These are phyloP conservation scores for Aphaenogaster ashmeadi DNA, from an alignment of 1,140 invertebrate species.

Conservation along the genomic window DNA sequence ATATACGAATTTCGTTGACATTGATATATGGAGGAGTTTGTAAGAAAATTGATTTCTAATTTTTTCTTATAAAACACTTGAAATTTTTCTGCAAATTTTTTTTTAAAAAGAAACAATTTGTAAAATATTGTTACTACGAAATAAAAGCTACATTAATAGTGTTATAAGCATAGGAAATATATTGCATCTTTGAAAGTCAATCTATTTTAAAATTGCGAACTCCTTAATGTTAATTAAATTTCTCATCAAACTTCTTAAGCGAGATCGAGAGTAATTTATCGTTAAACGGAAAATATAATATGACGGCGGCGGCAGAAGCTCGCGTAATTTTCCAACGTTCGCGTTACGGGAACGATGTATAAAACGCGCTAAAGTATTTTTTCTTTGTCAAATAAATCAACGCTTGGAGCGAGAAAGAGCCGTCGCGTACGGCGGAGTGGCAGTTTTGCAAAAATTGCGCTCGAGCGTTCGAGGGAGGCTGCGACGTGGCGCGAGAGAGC, in stretches of 20 bases:
- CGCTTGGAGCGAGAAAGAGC: background rate
- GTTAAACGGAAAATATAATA: slow-evolving; percentile 17
- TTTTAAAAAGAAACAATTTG: background rate
- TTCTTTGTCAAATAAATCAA: slow-evolving; percentile 60
- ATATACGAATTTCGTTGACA: background rate
- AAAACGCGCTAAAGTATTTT: slow-evolving; percentile 49
- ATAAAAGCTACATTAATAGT: background rate
- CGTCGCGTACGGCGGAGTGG: slow-evolving; percentile 24
- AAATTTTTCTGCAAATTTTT: background rate
- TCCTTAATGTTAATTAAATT: slow-evolving; percentile 50
- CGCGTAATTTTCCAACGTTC: slow-evolving; percentile 24
- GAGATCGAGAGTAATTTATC: slow-evolving; percentile 39
- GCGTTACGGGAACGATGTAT: background rate
- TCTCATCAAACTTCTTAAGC: slow-evolving; percentile 27
- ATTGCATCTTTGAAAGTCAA: slow-evolving; percentile 15
- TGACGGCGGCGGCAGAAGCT: background rate
- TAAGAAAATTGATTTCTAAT: background rate
- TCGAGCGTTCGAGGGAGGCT: background rate
- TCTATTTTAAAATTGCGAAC: slow-evolving; percentile 28
- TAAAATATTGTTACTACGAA: background rate
- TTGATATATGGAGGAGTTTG: background rate
- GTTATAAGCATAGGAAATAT: background rate
- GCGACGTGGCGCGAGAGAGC: slow-evolving; percentile 15
- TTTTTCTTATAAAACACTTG: background rate
- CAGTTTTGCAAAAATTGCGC: slow-evolving; percentile 58